Evolutionary conservation across 2,113 vertebrate genomes (phyloP).

Genomic region (Poeciliopsis prolifica): DNA sequence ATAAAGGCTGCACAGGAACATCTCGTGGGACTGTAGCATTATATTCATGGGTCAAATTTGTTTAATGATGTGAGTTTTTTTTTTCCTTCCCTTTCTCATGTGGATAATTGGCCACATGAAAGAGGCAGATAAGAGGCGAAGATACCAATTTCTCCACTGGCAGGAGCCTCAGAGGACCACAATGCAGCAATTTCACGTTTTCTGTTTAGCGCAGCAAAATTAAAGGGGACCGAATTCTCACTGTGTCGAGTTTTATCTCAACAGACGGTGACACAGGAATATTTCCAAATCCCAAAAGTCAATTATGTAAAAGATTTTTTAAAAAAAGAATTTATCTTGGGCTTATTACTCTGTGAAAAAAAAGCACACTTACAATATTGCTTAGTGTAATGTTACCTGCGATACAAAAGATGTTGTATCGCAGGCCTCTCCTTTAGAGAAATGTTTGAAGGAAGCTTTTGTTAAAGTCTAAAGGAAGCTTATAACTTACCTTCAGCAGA

Average conservation of each 20-base stretch:
- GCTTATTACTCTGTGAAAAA: not conserved
- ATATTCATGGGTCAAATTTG: conserved; percentile 50
- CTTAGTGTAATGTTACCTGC: not conserved
- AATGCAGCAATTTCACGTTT: conserved; percentile 22
- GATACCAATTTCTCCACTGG: conserved; percentile 29
- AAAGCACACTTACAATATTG: not conserved
- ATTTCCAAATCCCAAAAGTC: conserved; percentile 17
- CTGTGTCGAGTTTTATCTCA: conserved; percentile 9
- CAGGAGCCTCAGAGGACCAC: conserved; percentile 25
- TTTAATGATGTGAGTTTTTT: conserved; percentile 56
- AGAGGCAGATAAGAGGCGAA: conserved; percentile 42
- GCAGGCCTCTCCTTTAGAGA: not conserved
- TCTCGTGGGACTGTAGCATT: conserved; percentile 33
- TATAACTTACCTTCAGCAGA: not conserved
- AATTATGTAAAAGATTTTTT: not conserved
- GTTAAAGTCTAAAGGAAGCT: not conserved
- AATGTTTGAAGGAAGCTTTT: not conserved
- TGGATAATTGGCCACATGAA: conserved; percentile 64
- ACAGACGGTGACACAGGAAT: conserved; percentile 9
- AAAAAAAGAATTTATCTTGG: not conserved
- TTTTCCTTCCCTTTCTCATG: conserved; percentile 34
- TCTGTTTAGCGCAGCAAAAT: conserved; percentile 11
- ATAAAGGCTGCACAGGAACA: conserved; percentile 31
- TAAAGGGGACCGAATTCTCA: not conserved
- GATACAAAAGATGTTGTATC: not conserved